Conservation (phyloP, 1,140 invertebrate genomes). For the Drosophila fuyamai region DNA sequence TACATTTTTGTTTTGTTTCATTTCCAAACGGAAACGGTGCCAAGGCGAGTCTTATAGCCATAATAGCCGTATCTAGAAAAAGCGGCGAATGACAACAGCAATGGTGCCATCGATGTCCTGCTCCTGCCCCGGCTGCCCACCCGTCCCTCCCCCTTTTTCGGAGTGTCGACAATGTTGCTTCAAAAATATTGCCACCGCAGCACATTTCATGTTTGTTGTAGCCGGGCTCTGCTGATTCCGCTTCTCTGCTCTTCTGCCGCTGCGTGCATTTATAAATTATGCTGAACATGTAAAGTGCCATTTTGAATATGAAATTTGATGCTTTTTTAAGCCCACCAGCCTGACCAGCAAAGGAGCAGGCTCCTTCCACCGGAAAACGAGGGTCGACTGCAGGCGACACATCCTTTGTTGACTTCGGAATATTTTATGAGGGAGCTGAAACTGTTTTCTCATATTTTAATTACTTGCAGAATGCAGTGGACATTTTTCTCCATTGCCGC, state of each 20-base stretch:
- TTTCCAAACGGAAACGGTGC: too few species aligned
- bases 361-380: background rate
- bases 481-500: conserved; percentile 60
- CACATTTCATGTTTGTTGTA: conserved; percentile 75
- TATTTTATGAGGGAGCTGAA: conserved; percentile 50
- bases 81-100: conserved; percentile 16
- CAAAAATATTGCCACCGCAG: conserved; percentile 80
- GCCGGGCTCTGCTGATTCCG: conserved; percentile 22
- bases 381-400: conserved; percentile 2
- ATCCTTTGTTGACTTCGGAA: conserved; percentile 61
- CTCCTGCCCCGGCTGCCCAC: background rate
- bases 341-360: conserved; percentile 30
- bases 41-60: background rate
- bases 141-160: background rate
- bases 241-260: conserved; percentile 10
- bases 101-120: conserved; percentile 60
- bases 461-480: conserved; percentile 75
- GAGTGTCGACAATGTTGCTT: conserved; percentile 79
- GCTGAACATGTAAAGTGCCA: conserved; percentile 84
- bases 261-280: conserved; percentile 84
- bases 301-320: conserved; percentile 85
- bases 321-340: conserved; percentile 79
- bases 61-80: background rate
- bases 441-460: conserved; percentile 71
- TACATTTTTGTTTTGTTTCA: too few species aligned